phyloP scores from a whole-genome alignment of 2,113 vertebrate genomes.

The Andinoacara biseriatus region DNA sequence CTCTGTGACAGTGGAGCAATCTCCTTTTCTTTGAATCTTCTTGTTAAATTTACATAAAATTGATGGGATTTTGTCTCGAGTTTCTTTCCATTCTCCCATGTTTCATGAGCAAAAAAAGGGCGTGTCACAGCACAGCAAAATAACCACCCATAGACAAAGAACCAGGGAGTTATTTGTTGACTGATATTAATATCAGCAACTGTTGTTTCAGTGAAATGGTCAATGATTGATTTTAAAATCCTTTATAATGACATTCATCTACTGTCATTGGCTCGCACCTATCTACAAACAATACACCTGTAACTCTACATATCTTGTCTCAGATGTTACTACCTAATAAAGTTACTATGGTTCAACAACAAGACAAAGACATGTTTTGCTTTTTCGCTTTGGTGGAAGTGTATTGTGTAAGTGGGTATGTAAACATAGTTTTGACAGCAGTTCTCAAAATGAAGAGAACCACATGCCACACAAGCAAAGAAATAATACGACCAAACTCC shows the following conservation, averaged over 20 bases:
- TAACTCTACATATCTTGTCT: conserved; percentile 45
- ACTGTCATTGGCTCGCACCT: conserved; percentile 36
- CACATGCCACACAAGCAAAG: conserved; percentile 84
- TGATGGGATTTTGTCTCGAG: conserved; percentile 54
- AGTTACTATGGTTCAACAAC: conserved; percentile 85
- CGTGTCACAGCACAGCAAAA: conserved; percentile 13
- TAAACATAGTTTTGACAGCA: conserved; percentile 94
- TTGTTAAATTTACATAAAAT: conserved; percentile 63
- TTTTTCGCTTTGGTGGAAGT: conserved; percentile 94
- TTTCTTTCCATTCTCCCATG: conserved; percentile 16
- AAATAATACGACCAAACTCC: conserved; percentile 70
- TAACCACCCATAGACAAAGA: conserved; percentile 12
- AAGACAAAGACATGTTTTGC: conserved; percentile 89
- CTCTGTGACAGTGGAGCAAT: conserved; percentile 54
- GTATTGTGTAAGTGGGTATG: conserved; percentile 91
- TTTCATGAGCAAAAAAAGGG: conserved; percentile 33
- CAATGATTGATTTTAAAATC: conserved; percentile 32
- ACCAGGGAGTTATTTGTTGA: conserved; percentile 4
- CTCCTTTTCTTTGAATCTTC: conserved; percentile 13
- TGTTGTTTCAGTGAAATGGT: conserved; percentile 22
- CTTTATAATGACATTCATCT: conserved; percentile 61
- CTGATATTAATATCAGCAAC: conserved; percentile 26
- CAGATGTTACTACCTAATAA: conserved; percentile 40
- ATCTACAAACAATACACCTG: conserved; percentile 53
- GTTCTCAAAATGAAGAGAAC: conserved; percentile 88